Percentiles rank a stretch among this genome's conserved stretches.
Evolutionary conservation across 2,888 invertebrate species (phyloP).

Genomic region (Argyresthia goedartella): DNA sequence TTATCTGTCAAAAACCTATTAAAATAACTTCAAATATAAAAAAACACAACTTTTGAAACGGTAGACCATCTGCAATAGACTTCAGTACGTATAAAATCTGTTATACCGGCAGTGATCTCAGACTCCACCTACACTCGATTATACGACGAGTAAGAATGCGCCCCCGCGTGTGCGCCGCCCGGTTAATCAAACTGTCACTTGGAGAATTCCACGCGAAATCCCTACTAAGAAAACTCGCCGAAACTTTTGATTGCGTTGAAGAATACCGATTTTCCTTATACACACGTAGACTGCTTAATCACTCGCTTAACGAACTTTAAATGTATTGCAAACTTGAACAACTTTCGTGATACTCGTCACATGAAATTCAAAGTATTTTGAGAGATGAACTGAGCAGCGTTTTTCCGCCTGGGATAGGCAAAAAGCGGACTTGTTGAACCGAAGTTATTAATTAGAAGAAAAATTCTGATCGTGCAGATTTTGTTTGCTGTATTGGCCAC

Average conservation of each 20-base stretch:
- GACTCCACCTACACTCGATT: too few species aligned
- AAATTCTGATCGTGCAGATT: constrained; percentile 68
- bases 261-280: constrained; percentile 53
- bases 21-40: too few species aligned
- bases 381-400: constrained; percentile 38
- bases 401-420: constrained; percentile 51
- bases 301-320: constrained; percentile 14
- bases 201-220: constrained; percentile 67
- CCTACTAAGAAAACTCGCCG: constrained; percentile 59
- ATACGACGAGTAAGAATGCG: neutral
- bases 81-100: too few species aligned
- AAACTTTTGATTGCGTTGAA: constrained; percentile 63
- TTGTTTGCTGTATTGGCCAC: constrained; percentile 66
- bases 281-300: constrained; percentile 58
- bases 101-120: too few species aligned
- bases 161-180: constrained; percentile 60
- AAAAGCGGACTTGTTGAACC: constrained; percentile 35
- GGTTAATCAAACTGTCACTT: constrained; percentile 71
- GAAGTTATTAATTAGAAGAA: constrained; percentile 66
- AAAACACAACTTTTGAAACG: too few species aligned
- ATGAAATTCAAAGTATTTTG: constrained; percentile 18
- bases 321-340: neutral
- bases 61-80: too few species aligned
- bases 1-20: too few species aligned
- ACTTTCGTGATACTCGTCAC: neutral